Evolutionary conservation across 2,888 invertebrate genomes (phyloP).

Genomic region (Platycheirus rosarum): DNA sequence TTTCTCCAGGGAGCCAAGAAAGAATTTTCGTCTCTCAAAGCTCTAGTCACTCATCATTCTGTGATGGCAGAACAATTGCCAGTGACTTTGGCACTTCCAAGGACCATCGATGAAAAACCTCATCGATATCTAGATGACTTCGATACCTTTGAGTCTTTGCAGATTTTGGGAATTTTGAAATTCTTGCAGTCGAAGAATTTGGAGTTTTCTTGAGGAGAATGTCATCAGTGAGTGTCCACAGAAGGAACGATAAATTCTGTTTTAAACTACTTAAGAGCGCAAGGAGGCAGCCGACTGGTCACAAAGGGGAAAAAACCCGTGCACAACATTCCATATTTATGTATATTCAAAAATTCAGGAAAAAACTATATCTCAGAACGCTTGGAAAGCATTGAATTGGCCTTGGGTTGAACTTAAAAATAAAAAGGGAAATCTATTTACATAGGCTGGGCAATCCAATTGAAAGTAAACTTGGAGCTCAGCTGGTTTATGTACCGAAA

Average conservation of each 20-base stretch:
- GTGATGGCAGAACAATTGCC: constrained; percentile 98
- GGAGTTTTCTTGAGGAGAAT: constrained; percentile 75
- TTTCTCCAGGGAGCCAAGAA: constrained; percentile 94
- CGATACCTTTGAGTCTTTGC: constrained; percentile 87
- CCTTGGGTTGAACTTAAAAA: no score
- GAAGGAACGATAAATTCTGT: constrained; percentile 23
- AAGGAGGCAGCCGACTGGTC: constrained; percentile 41
- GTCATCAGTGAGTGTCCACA: neutral
- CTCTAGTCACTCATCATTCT: constrained; percentile 97
- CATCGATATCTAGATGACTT: constrained; percentile 88
- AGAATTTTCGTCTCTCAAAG: constrained; percentile 94
- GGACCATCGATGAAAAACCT: constrained; percentile 81
- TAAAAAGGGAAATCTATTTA: no score
- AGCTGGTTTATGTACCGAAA: no score
- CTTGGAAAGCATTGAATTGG: neutral
- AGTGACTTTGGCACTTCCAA: constrained; percentile 91
- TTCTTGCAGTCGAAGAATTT: constrained; percentile 78
- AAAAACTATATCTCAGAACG: neutral
- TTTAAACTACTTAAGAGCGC: constrained; percentile 51
- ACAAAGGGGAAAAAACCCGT: constrained; percentile 35
- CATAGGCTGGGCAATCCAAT: no score
- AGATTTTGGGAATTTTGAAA: constrained; percentile 79
- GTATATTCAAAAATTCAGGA: neutral
- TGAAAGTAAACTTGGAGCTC: no score
- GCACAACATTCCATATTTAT: constrained; percentile 64